A percentile compares a stretch with the other conserved stretches of the same genome.
phyloP scores from a whole-genome alignment of 2,113 vertebrate genomes.

The Parotia lawesii region DNA sequence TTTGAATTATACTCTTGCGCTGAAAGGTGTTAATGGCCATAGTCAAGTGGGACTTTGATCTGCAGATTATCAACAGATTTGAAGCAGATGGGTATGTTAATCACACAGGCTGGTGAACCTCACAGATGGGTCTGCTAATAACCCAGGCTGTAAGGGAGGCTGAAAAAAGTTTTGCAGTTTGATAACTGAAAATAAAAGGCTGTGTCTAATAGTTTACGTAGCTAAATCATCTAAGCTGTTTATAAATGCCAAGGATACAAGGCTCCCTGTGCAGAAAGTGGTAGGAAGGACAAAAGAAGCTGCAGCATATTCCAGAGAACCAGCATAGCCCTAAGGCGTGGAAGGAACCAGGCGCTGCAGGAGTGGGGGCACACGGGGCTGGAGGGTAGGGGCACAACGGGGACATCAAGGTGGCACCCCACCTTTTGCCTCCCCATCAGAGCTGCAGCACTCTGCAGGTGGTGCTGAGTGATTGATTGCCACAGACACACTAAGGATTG shows the following conservation, averaged over 20 bases:
- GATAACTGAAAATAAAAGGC: conserved; percentile 3
- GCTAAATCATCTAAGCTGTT: neutral
- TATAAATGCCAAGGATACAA: neutral
- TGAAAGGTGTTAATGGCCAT: conserved; percentile 14
- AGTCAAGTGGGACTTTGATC: conserved; percentile 21
- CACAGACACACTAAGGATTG: neutral
- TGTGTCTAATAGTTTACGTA: neutral
- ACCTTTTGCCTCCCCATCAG: neutral
- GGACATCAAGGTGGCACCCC: neutral
- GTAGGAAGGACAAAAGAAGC: neutral
- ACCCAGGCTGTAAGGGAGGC: neutral
- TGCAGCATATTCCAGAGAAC: neutral
- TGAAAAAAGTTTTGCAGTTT: neutral
- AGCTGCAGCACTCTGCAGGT: neutral
- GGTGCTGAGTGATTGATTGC: neutral
- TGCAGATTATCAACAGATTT: neutral
- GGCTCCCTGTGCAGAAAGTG: neutral
- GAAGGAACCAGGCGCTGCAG: neutral
- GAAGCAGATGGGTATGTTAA: conserved; percentile 5
- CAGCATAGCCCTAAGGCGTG: neutral
- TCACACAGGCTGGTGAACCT: neutral
- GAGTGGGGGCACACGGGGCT: fast-evolving
- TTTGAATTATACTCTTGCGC: neutral
- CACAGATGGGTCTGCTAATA: conserved; percentile 8
- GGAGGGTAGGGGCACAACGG: fast-evolving